These are phyloP conservation scores for Chamaea fasciata DNA, from an alignment of 2,113 vertebrate genomes.

Conservation along the genomic window DNA sequence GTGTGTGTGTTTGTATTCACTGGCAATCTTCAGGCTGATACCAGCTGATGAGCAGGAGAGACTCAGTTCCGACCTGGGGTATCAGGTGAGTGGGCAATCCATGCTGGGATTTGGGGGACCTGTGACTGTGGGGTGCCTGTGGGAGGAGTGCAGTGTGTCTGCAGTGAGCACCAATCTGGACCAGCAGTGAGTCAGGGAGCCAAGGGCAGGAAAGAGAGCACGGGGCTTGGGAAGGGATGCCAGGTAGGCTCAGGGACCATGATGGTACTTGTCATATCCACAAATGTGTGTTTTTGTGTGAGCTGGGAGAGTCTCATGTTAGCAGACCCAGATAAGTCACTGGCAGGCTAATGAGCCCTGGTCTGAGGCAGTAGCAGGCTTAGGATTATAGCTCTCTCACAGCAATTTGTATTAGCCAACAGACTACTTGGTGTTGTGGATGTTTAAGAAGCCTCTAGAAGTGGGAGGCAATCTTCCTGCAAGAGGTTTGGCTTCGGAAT, in stretches of 20 bases:
- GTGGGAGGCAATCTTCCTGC: neutral
- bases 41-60: neutral
- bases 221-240: accelerated
- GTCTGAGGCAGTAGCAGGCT: neutral
- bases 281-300: neutral
- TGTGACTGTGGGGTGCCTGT: accelerated
- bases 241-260: accelerated
- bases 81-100: no score
- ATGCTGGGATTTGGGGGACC: neutral
- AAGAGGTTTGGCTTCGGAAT: neutral
- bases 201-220: no score
- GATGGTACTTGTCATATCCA: neutral
- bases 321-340: neutral
- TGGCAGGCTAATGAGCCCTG: neutral
- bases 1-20: neutral
- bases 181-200: neutral
- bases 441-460: neutral
- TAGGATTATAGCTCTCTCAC: neutral
- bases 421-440: neutral
- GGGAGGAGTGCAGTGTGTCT: neutral
- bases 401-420: neutral
- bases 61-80: accelerated
- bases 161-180: neutral
- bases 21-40: neutral
- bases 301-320: neutral